Percentiles rank a stretch among this genome's conserved stretches.
Conservation (phyloP, 2,888 invertebrate species). For the Rhagonycha lutea region DNA sequence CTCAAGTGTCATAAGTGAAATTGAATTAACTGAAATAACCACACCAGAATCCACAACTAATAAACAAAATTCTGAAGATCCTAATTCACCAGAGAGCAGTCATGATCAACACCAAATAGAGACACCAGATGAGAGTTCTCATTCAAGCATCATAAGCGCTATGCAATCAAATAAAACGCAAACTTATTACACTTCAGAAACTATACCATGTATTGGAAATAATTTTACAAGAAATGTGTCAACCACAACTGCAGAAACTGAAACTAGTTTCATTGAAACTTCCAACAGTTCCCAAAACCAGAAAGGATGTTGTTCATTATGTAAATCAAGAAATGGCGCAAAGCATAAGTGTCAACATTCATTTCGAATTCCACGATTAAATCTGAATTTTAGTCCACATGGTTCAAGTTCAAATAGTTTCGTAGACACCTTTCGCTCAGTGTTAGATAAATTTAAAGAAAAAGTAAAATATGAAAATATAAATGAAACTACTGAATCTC, state of each 20-base stretch:
- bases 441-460: neutral
- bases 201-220: neutral
- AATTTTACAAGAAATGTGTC: neutral
- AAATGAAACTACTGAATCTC: slow-evolving; percentile 14
- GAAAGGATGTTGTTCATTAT: neutral
- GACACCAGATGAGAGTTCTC: neutral
- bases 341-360: neutral
- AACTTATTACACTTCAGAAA: neutral
- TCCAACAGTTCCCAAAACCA: neutral
- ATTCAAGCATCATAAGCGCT: neutral
- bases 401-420: neutral
- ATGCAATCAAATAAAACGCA: neutral
- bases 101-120: neutral
- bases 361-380: neutral
- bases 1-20: slow-evolving; percentile 3
- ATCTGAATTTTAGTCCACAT: slow-evolving; percentile 4
- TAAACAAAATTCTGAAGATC: neutral
- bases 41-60: neutral
- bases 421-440: neutral
- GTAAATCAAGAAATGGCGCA: neutral
- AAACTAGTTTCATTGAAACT: slow-evolving; percentile 14
- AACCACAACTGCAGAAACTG: neutral
- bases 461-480: slow-evolving; percentile 19
- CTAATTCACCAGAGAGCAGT: neutral
- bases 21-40: neutral